These are phyloP conservation scores for Zaprionus inermis DNA, from an alignment of 1,140 invertebrate genomes.

Conservation along the genomic window DNA sequence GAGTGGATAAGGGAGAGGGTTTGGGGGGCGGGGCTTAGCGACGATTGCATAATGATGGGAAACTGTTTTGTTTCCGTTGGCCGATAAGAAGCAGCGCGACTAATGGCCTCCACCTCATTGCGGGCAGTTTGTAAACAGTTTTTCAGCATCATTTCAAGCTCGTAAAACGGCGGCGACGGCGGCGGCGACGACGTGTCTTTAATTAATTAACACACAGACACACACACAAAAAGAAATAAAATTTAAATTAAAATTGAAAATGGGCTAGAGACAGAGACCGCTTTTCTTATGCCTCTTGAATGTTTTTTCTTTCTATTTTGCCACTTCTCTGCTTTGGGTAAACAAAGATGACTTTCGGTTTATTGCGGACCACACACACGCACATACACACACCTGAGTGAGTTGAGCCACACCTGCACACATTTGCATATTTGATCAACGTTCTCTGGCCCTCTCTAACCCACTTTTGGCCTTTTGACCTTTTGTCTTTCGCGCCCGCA, in stretches of 20 bases:
- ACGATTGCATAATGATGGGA: slow-evolving; percentile 74
- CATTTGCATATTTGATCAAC: slow-evolving; percentile 66
- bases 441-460: neutral
- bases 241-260: slow-evolving; percentile 14
- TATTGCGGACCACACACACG: slow-evolving; percentile 34
- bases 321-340: neutral
- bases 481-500: slow-evolving; percentile 18
- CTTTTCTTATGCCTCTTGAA: no score
- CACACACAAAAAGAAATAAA: slow-evolving; percentile 29
- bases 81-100: slow-evolving; percentile 59
- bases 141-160: slow-evolving; percentile 57
- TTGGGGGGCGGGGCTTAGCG: neutral
- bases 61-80: slow-evolving; percentile 48
- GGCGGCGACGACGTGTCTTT: slow-evolving; percentile 43
- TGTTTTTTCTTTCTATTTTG: neutral
- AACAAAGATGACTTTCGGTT: slow-evolving; percentile 42
- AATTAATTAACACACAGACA: slow-evolving; percentile 63
- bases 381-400: neutral
- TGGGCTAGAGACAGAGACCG: neutral
- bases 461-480: slow-evolving; percentile 35
- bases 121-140: slow-evolving; percentile 42
- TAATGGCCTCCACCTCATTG: slow-evolving; percentile 42
- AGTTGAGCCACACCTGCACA: slow-evolving; percentile 23
- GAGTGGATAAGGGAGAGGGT: neutral
- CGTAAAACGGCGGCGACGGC: slow-evolving; percentile 45